Conservation (phyloP, 2,797 vertebrate genomes). For the Echeneis naucrates region DNA sequence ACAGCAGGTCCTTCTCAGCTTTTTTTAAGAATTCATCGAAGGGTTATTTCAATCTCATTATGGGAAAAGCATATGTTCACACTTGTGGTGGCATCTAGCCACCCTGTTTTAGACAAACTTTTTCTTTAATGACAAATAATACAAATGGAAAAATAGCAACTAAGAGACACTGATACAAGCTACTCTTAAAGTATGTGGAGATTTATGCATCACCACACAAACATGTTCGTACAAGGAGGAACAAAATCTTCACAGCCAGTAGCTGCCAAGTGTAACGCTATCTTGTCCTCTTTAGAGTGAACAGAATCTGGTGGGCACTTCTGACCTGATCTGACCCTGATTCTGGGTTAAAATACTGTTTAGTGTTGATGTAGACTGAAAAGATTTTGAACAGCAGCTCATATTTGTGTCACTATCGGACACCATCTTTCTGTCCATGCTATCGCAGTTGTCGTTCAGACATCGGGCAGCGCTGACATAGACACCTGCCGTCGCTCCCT, state of each 20-base stretch:
- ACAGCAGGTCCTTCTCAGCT: background rate
- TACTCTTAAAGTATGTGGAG: background rate
- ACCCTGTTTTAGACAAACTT: background rate
- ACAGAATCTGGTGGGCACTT: background rate
- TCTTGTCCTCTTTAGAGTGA: background rate
- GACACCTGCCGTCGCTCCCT: too few relatives aligned
- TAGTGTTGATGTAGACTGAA: background rate
- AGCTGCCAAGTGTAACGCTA: background rate
- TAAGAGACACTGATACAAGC: background rate
- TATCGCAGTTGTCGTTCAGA: too few relatives aligned
- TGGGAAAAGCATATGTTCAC: conserved; percentile 3
- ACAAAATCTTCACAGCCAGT: background rate
- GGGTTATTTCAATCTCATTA: background rate
- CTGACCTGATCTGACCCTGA: background rate
- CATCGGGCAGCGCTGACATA: too few relatives aligned
- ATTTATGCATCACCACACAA: background rate
- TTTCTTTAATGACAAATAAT: background rate
- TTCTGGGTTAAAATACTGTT: background rate
- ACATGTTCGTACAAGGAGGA: background rate
- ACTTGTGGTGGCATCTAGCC: background rate
- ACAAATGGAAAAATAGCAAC: background rate
- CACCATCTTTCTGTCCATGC: too few relatives aligned
- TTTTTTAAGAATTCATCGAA: conserved; percentile 1
- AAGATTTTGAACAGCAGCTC: background rate
- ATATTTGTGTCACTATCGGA: background rate